These are phyloP conservation scores for Antheraea mylitta DNA, from an alignment of 1,140 invertebrate species.

Conservation along the genomic window DNA sequence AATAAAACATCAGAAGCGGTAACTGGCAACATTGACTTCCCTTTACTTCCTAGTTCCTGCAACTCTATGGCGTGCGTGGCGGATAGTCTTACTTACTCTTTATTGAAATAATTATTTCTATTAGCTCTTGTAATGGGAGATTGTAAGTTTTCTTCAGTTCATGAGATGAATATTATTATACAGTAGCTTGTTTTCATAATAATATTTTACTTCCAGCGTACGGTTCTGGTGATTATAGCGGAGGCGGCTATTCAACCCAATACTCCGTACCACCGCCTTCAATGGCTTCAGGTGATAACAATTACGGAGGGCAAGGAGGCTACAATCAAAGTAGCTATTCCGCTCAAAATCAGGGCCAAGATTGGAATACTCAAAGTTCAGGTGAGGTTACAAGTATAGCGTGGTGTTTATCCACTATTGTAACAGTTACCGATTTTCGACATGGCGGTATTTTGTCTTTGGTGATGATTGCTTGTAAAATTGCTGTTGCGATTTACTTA, in stretches of 20 bases:
- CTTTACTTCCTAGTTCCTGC: conserved; percentile 7
- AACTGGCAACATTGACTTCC: background rate
- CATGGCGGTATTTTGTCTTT: conserved; percentile 1
- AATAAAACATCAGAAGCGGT: too few relatives aligned
- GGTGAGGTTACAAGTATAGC: conserved; percentile 36
- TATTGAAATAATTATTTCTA: background rate
- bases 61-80: conserved; percentile 17
- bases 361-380: conserved; percentile 59
- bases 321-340: conserved; percentile 56
- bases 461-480: background rate
- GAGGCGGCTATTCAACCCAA: conserved; percentile 58
- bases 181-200: background rate
- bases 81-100: background rate
- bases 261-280: conserved; percentile 67
- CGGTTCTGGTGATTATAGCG: conserved; percentile 54
- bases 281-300: conserved; percentile 51
- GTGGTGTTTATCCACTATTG: conserved; percentile 1
- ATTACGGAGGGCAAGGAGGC: conserved; percentile 47
- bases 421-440: background rate
- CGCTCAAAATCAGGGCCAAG: conserved; percentile 45
- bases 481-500: too few relatives aligned
- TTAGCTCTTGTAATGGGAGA: conserved; percentile 47
- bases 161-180: background rate
- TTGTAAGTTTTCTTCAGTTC: conserved; percentile 41
- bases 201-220: conserved; percentile 41